Percentiles rank a stretch among this genome's conserved stretches.
These are phyloP conservation scores for Patagioenas fasciata DNA, from an alignment of 2,113 vertebrate species.

Conservation along the genomic window DNA sequence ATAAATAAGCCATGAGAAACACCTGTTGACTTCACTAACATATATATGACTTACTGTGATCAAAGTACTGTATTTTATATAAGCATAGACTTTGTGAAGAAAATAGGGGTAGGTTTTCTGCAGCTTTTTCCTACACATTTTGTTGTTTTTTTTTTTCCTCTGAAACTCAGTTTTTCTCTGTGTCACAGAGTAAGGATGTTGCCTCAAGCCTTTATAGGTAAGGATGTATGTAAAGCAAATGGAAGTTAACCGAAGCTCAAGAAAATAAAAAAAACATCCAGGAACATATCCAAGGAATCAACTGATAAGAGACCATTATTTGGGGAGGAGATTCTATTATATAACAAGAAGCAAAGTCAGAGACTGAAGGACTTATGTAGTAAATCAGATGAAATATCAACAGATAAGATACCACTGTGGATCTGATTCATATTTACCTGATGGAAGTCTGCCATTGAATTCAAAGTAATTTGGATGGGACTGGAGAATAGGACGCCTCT, in stretches of 20 bases:
- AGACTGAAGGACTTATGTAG: background rate
- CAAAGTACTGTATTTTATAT: background rate
- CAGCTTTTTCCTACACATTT: background rate
- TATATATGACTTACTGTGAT: background rate
- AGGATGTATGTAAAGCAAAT: background rate
- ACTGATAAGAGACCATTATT: background rate
- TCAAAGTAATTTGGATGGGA: background rate
- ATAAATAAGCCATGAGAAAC: background rate
- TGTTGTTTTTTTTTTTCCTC: background rate
- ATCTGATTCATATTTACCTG: background rate
- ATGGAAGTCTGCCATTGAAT: background rate
- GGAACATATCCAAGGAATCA: background rate
- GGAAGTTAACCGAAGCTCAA: background rate
- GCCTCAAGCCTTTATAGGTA: background rate
- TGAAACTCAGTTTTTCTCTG: background rate
- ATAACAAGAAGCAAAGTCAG: background rate
- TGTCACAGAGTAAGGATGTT: background rate
- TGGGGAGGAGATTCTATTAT: background rate
- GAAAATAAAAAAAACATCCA: background rate
- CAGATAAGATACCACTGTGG: background rate
- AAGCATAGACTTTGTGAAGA: background rate
- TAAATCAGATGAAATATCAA: background rate
- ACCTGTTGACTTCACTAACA: background rate
- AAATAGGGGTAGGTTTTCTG: background rate
- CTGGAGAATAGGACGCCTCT: background rate